Evolutionary conservation across 1,140 invertebrate genomes (phyloP), one percentile per base, ranked within the genome.

Genomic region (Drosophila suzukii): DNA sequence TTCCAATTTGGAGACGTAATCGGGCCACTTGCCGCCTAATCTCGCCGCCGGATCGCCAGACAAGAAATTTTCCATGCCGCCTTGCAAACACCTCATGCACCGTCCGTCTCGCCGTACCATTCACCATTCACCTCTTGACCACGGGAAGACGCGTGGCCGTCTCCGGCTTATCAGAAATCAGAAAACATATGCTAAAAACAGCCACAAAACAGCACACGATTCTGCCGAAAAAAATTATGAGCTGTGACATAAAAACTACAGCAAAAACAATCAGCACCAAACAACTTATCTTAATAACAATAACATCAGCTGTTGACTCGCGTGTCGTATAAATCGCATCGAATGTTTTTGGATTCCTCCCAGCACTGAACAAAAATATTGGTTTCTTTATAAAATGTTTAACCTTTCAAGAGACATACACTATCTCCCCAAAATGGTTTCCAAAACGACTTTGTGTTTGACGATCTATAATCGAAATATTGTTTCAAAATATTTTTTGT

Each of bases 111-210:
- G 57, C 15, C 59, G 43, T 34, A 79, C 56, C 63, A 32, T 62
- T 24, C 59, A 53, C 68, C 61, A 41, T 57, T 77, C 44, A 82
- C 58, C 68, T 66, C 30, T 53, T 53, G 62, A 47, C 71, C 77
- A 71, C 73, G 50, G 47, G 59, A 67, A 73, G 79, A 82, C 75
- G 83, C 83, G 83, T 86, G 83, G 71, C 78, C 50, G 54, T 58
- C 63, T 44, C 15, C 17, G 44, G 11, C 78, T 86, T 86, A 86
- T 86, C 83, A 83, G 7, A 73, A 88, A 88, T 86, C 70, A 73
- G 68, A 76, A 82, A 68, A 59, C n/a, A n/a, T 73, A 59, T 34
- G n/a, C 75, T 47, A 60, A 58, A 70, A 67, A 68, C 50, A 38
- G 39, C 34, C 49, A 30, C 61, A 65, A 38, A 44, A 44, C 61